These are phyloP conservation scores for Ctenomys sociabilis DNA, from an alignment of 2,113 vertebrate species.

Conservation along the genomic window DNA sequence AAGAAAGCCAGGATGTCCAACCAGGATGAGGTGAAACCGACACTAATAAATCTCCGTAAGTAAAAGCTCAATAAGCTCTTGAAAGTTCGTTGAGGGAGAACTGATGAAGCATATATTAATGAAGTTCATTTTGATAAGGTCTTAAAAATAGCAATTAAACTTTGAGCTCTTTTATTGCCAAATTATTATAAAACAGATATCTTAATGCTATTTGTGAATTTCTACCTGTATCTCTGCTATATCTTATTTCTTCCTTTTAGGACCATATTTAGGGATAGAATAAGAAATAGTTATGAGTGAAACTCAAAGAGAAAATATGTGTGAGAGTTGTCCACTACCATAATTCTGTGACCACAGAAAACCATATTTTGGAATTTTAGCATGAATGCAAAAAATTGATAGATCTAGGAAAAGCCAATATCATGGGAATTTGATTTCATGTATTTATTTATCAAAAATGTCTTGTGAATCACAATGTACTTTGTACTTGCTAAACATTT, in stretches of 20 bases:
- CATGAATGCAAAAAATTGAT: background rate
- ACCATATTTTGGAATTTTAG: background rate
- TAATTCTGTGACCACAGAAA: background rate
- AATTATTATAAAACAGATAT: conserved; percentile 42
- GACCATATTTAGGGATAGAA: background rate
- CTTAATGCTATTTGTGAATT: background rate
- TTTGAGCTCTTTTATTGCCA: background rate
- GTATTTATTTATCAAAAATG: conserved; percentile 16
- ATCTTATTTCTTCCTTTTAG: background rate
- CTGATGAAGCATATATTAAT: background rate
- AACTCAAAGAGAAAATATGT: background rate
- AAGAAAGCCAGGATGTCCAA: conserved; percentile 84
- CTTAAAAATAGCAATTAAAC: conserved; percentile 40
- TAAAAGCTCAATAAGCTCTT: conserved; percentile 50
- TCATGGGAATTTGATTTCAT: background rate
- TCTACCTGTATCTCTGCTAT: background rate
- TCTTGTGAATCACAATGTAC: background rate
- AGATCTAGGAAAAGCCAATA: background rate
- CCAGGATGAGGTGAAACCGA: conserved; percentile 83
- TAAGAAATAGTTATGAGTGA: background rate
- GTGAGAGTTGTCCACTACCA: background rate
- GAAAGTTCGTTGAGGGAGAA: background rate
- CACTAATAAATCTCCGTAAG: conserved; percentile 83
- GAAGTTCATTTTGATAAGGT: conserved; percentile 16
- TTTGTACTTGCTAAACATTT: background rate